Percentiles rank a stretch among this genome's conserved stretches.
Evolutionary conservation across 2,113 vertebrate genomes (phyloP).

Genomic region (Carettochelys insculpta): DNA sequence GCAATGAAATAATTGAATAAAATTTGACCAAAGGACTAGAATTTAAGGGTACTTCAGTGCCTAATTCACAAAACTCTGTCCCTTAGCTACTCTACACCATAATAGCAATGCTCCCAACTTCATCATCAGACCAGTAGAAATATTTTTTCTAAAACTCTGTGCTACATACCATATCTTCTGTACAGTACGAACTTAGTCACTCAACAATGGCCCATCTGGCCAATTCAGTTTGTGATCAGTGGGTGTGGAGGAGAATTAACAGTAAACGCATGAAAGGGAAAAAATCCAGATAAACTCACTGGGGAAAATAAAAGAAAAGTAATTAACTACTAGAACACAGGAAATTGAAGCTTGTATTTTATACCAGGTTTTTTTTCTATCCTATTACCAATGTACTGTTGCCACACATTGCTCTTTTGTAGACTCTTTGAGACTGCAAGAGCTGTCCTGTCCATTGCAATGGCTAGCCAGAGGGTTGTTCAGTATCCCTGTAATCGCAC

Average conservation of each 20-base stretch:
- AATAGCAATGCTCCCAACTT: neutral
- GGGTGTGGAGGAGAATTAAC: neutral
- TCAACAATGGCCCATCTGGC: neutral
- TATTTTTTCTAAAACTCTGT: accelerated
- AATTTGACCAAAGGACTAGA: neutral
- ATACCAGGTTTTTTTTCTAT: neutral
- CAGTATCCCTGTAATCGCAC: accelerated
- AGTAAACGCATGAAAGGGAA: neutral
- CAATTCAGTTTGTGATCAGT: neutral
- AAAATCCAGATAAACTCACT: neutral
- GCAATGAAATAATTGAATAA: neutral
- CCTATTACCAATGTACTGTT: neutral
- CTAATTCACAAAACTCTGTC: neutral
- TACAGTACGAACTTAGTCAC: accelerated
- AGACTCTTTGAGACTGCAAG: no score
- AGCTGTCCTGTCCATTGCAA: neutral
- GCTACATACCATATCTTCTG: accelerated
- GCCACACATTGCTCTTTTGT: neutral
- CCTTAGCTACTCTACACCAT: neutral
- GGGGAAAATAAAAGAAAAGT: neutral
- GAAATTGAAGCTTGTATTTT: no score
- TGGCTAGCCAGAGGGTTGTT: neutral
- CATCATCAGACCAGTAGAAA: no score
- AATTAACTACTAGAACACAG: neutral
- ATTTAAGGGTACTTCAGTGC: neutral